Evolutionary conservation across 1,140 invertebrate genomes (phyloP).

Genomic region (Caenorhabditis remanei): DNA sequence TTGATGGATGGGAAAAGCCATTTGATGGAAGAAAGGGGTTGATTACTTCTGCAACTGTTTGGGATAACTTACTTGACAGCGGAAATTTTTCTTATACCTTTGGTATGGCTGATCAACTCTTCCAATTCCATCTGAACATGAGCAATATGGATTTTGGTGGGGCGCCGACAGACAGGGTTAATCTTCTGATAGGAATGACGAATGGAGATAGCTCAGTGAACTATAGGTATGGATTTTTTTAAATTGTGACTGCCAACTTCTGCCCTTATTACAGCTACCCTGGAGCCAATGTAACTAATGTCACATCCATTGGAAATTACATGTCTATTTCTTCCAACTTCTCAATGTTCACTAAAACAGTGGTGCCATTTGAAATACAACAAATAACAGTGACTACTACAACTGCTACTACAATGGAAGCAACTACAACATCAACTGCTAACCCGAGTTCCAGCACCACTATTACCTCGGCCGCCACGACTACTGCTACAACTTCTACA

Average conservation of each 20-base stretch:
- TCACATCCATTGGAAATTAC: background rate
- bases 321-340: background rate
- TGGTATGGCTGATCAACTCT: background rate
- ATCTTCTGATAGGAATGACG: background rate
- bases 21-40: background rate
- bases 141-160: background rate
- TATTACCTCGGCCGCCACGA: background rate
- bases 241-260: no score
- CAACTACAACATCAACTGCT: background rate
- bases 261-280: background rate
- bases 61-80: background rate
- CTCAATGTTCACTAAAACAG: background rate
- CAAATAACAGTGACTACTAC: background rate
- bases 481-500: background rate
- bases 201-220: background rate
- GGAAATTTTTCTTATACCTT: background rate
- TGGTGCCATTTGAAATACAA: background rate
- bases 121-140: background rate
- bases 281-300: background rate
- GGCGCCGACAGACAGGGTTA: background rate
- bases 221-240: background rate
- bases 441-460: background rate
- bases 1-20: background rate
- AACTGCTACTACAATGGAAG: background rate
- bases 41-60: background rate